Percentiles rank a stretch among this genome's conserved stretches.
Conservation (phyloP, 53 echinoderm and acorn worm genomes). For the Arbacia lixula region DNA sequence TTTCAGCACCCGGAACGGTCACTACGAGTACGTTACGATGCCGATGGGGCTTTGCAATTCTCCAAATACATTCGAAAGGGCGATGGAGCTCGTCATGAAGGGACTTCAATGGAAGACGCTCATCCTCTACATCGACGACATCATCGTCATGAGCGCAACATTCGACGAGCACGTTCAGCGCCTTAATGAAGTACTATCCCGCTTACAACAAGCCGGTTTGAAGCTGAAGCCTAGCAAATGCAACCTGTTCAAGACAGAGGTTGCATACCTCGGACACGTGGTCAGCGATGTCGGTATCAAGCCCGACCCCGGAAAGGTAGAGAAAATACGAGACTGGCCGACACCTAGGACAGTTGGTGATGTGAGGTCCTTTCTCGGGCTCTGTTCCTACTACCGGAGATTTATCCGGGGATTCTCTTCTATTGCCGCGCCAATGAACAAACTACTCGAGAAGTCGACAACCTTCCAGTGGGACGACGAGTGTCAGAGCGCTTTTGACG, state of each 20-base stretch:
- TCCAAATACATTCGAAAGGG: slow-evolving; percentile 64
- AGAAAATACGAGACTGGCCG: too few species aligned
- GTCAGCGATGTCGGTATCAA: too few species aligned
- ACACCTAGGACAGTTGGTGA: slow-evolving; percentile 37
- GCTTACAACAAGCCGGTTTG: too few species aligned
- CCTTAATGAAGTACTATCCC: too few species aligned
- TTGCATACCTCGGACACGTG: too few species aligned
- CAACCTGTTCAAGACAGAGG: too few species aligned
- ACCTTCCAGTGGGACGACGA: too few species aligned
- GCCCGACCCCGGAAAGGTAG: too few species aligned
- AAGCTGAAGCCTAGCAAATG: too few species aligned
- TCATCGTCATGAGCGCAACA: too few species aligned
- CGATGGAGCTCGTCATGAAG: slow-evolving; percentile 63
- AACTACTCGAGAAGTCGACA: slow-evolving; percentile 36
- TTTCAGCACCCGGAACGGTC: slow-evolving; percentile 64
- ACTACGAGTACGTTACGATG: slow-evolving; percentile 69
- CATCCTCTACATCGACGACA: slow-evolving; percentile 67
- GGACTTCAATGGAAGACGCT: slow-evolving; percentile 71
- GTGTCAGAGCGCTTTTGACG: too few species aligned
- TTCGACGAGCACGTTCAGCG: too few species aligned
- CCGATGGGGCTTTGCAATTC: slow-evolving; percentile 61
- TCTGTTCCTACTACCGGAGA: slow-evolving; percentile 54
- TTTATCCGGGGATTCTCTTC: slow-evolving; percentile 45
- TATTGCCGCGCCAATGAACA: slow-evolving; percentile 39
- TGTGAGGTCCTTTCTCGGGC: slow-evolving; percentile 42